Percentiles rank a stretch among this genome's conserved stretches.
Conservation (phyloP, 2,113 vertebrate species). For the Brachirus orientalis region DNA sequence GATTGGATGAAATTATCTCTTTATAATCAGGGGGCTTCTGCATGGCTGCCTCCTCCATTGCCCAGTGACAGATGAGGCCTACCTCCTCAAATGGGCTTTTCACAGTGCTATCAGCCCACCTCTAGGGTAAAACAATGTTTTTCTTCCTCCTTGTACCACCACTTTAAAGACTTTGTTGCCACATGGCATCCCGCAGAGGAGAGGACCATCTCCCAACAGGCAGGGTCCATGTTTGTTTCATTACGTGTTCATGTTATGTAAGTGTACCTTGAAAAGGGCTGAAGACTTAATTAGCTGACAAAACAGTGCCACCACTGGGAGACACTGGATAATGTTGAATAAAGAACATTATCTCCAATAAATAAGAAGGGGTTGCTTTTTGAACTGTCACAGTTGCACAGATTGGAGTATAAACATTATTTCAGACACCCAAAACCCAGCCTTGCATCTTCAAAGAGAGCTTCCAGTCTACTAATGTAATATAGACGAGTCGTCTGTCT, state of each 20-base stretch:
- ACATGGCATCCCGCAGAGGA: conserved; percentile 37
- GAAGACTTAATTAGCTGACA: conserved; percentile 56
- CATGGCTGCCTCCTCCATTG: conserved; percentile 77
- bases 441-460: conserved; percentile 48
- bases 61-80: conserved; percentile 75
- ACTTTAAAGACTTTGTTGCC: conserved; percentile 70
- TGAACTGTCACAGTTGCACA: conserved; percentile 46
- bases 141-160: conserved; percentile 51
- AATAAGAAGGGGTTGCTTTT: conserved; percentile 48
- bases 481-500: conserved; percentile 39
- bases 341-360: conserved; percentile 35
- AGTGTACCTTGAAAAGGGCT: conserved; percentile 45
- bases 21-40: conserved; percentile 79
- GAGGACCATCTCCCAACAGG: conserved; percentile 33
- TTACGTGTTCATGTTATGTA: conserved; percentile 57
- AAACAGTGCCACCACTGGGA: conserved; percentile 28
- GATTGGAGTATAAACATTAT: conserved; percentile 51
- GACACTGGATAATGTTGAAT: conserved; percentile 31
- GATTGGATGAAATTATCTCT: conserved; percentile 80
- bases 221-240: conserved; percentile 53
- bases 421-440: conserved; percentile 38
- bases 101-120: conserved; percentile 66
- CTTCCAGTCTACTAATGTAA: conserved; percentile 48
- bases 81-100: conserved; percentile 75
- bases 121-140: conserved; percentile 76